phyloP scores from a whole-genome alignment of 2,113 vertebrate species.

The Motacilla alba region DNA sequence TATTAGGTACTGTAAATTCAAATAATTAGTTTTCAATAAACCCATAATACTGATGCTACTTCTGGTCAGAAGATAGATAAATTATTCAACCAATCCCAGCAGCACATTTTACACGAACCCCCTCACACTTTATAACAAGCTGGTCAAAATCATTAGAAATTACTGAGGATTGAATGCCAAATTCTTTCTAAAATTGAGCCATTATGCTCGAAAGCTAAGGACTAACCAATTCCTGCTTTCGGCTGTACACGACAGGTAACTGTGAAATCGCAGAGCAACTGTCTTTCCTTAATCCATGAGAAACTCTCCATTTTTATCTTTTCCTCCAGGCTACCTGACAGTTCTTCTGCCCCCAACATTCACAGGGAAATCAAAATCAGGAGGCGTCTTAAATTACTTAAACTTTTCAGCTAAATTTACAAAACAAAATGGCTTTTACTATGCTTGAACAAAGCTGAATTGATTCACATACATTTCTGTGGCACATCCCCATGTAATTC shows the following conservation, averaged over 20 bases:
- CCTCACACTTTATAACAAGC: not conserved
- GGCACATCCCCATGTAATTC: not conserved
- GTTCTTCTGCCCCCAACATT: conserved; percentile 54
- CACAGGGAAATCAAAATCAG: conserved; percentile 49
- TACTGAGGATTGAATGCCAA: not conserved
- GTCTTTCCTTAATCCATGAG: not conserved
- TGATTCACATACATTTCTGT: conserved; percentile 25
- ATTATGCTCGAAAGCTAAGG: not conserved
- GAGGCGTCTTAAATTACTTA: not conserved
- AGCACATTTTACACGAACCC: not conserved
- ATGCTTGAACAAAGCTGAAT: conserved; percentile 13
- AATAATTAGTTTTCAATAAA: not conserved
- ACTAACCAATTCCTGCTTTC: not conserved
- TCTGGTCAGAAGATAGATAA: not conserved
- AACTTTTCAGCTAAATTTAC: conserved; percentile 40
- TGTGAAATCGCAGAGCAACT: not conserved
- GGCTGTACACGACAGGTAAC: not conserved
- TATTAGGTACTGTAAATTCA: not conserved
- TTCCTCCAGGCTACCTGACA: conserved; percentile 36
- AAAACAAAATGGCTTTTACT: conserved; percentile 55
- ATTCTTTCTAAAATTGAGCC: not conserved
- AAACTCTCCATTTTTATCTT: not conserved
- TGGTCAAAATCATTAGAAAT: not conserved
- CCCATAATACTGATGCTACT: not conserved
- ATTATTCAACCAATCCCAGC: not conserved